Evolutionary conservation across 2,888 invertebrate genomes (phyloP).

Genomic region (Euzetes globulus): DNA sequence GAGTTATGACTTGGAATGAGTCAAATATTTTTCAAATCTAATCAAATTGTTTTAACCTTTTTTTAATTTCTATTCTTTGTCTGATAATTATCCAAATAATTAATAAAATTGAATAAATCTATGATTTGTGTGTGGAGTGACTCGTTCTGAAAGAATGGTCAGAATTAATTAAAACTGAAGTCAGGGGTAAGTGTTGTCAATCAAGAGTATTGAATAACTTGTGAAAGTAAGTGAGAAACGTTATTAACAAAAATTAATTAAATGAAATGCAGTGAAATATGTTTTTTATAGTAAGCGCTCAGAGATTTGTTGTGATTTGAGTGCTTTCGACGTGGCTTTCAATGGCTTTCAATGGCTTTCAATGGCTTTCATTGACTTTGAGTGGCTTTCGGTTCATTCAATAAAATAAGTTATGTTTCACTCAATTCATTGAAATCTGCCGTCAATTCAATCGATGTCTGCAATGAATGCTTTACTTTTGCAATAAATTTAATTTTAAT

Average conservation of each 20-base stretch:
- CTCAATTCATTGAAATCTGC: background rate
- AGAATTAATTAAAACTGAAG: too few species aligned
- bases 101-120: too few species aligned
- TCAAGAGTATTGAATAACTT: too few species aligned
- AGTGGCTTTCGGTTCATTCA: background rate
- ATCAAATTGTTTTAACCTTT: background rate
- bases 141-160: too few species aligned
- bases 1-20: constrained; percentile 1
- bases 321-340: constrained; percentile 30
- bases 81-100: background rate
- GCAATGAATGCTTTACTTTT: background rate
- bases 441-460: background rate
- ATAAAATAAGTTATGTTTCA: background rate
- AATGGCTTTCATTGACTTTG: background rate
- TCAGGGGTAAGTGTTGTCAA: too few species aligned
- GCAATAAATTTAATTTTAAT: background rate
- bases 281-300: constrained; percentile 1
- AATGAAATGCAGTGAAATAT: background rate
- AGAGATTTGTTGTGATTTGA: background rate
- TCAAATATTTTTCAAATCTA: background rate
- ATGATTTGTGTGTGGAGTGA: too few species aligned
- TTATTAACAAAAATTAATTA: background rate
- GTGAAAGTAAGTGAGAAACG: too few species aligned
- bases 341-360: background rate
- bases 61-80: background rate